These are phyloP conservation scores for Aptenodytes patagonicus DNA, from an alignment of 2,113 vertebrate species.

Conservation along the genomic window DNA sequence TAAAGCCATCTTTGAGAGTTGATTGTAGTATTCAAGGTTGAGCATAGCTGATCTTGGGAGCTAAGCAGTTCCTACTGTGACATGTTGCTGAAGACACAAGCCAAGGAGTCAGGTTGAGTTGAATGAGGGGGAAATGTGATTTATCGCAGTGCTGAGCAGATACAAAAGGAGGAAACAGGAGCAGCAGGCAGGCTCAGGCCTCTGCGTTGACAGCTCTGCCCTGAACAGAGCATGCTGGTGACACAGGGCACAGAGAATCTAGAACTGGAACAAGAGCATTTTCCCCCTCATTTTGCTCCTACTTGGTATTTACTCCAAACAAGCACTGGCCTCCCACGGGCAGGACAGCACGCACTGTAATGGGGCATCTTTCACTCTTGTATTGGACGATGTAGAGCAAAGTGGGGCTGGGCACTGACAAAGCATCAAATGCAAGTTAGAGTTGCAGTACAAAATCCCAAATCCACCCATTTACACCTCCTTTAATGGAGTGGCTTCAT, in stretches of 20 bases:
- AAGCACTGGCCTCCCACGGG: neutral
- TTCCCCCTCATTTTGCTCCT: neutral
- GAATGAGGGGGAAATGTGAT: neutral
- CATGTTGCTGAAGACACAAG: neutral
- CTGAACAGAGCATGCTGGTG: neutral
- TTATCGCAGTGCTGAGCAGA: neutral
- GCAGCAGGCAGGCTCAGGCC: neutral
- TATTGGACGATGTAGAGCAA: accelerated
- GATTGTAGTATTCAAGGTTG: neutral
- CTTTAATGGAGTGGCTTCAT: neutral
- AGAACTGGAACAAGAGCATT: neutral
- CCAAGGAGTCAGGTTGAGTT: neutral
- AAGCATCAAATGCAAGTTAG: neutral
- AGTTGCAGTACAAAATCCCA: neutral
- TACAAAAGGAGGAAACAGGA: neutral
- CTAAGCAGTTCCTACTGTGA: neutral
- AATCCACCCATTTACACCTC: neutral
- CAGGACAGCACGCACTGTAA: neutral
- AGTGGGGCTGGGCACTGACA: neutral
- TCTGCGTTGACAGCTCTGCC: neutral
- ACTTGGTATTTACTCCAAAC: neutral
- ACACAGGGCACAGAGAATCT: neutral
- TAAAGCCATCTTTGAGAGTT: neutral
- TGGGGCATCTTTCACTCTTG: neutral
- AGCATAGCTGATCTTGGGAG: neutral